Conservation (phyloP, 2,113 vertebrate species). For the Casuarius casuarius region DNA sequence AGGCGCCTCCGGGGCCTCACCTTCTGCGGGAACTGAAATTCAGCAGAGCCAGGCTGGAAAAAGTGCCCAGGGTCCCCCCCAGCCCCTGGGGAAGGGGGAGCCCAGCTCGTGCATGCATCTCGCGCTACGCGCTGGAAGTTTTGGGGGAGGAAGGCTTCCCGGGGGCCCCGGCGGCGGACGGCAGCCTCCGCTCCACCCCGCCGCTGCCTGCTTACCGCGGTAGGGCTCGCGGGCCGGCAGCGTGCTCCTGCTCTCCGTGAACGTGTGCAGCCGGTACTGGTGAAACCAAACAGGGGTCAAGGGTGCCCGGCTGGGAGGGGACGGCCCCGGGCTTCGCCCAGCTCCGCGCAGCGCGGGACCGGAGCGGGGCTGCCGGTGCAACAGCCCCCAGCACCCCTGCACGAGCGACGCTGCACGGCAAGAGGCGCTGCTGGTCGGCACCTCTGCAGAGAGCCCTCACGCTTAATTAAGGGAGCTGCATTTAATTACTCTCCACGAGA, state of each 20-base stretch:
- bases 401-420: background rate
- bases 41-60: background rate
- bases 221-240: background rate
- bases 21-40: background rate
- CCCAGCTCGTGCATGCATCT: background rate
- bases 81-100: background rate
- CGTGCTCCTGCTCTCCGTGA: background rate
- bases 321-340: background rate
- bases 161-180: background rate
- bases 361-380: no score
- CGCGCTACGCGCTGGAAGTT: rapidly evolving
- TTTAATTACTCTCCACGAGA: no score
- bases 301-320: background rate
- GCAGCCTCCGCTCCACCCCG: background rate
- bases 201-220: background rate
- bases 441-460: background rate
- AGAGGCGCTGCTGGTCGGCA: background rate
- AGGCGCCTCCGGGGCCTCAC: no score
- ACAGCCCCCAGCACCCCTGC: no score
- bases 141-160: background rate
- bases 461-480: rapidly evolving
- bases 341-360: no score
- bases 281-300: background rate
- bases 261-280: background rate
- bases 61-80: rapidly evolving